Percentiles rank a stretch among this genome's conserved stretches.
Evolutionary conservation across 2,113 vertebrate species (phyloP).

Genomic region (Lipophrys pholis): DNA sequence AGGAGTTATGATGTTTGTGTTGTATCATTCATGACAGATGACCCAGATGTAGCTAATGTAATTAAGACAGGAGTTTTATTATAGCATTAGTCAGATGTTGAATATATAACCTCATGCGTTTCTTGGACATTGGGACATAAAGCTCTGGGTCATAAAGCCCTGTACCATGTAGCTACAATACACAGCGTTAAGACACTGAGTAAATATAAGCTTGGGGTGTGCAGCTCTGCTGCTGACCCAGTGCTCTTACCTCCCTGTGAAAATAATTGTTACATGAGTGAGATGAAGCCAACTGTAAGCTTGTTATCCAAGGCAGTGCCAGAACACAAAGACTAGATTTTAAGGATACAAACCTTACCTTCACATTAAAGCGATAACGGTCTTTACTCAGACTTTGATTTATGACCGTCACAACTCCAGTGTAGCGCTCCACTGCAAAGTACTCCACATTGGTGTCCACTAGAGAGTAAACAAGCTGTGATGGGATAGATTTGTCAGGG

Average conservation of each 20-base stretch:
- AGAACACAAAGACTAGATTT: background rate
- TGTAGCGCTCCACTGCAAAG: constrained; percentile 89
- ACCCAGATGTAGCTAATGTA: background rate
- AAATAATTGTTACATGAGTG: constrained; percentile 2
- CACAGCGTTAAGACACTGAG: background rate
- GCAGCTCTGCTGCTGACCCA: constrained; percentile 11
- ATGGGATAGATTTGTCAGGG: constrained; percentile 84
- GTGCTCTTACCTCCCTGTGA: constrained; percentile 3
- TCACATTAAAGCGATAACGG: constrained; percentile 90
- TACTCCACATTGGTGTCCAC: constrained; percentile 87
- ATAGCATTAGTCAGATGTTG: background rate
- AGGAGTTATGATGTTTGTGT: background rate
- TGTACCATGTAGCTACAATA: background rate
- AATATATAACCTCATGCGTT: background rate
- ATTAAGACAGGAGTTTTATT: background rate
- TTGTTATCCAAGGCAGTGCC: constrained; percentile 10
- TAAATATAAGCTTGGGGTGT: background rate
- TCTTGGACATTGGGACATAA: background rate
- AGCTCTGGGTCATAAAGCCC: background rate
- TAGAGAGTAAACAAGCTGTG: constrained; percentile 88
- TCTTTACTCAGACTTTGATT: constrained; percentile 91
- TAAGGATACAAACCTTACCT: constrained; percentile 51
- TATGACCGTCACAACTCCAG: constrained; percentile 89
- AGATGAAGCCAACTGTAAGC: background rate
- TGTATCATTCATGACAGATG: background rate